Percentiles rank a stretch among this genome's conserved stretches.
These are phyloP conservation scores for Apotomis betuletana DNA, from an alignment of 2,888 invertebrate species.

Conservation along the genomic window DNA sequence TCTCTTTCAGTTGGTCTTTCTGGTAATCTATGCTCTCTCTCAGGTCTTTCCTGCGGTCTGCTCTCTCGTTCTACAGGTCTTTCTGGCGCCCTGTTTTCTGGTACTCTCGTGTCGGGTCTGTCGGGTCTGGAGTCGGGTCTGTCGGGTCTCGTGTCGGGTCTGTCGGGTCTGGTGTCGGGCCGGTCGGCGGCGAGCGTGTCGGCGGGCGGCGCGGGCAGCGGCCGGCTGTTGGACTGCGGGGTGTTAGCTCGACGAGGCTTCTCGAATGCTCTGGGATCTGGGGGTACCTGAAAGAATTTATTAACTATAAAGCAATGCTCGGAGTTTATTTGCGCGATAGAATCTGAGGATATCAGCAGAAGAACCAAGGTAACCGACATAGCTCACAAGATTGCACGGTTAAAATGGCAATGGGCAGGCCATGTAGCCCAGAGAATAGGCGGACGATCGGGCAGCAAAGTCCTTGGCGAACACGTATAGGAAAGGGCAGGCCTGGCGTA, in stretches of 20 bases:
- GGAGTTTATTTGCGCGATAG: too few relatives aligned
- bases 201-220: constrained; percentile 74
- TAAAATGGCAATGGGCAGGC: too few relatives aligned
- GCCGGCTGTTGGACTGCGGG: constrained; percentile 75
- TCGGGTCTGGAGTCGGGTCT: constrained; percentile 23
- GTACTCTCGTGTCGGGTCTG: neutral
- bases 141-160: constrained; percentile 35
- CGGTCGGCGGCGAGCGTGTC: constrained; percentile 46
- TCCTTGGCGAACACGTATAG: too few relatives aligned
- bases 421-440: too few relatives aligned
- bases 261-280: constrained; percentile 77
- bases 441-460: too few relatives aligned
- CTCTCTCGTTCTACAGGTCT: constrained; percentile 2
- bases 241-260: constrained; percentile 77
- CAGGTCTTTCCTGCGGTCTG: constrained; percentile 11
- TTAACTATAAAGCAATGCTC: too few relatives aligned
- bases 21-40: constrained; percentile 40
- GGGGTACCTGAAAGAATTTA: constrained; percentile 64
- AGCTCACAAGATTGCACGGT: too few relatives aligned
- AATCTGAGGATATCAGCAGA: too few relatives aligned
- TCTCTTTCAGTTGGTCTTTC: constrained; percentile 43
- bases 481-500: too few relatives aligned
- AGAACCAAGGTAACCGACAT: too few relatives aligned
- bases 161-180: constrained; percentile 47
- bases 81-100: constrained; percentile 7